Conservation (phyloP, 2,113 vertebrate genomes). For the Alligator sinensis region DNA sequence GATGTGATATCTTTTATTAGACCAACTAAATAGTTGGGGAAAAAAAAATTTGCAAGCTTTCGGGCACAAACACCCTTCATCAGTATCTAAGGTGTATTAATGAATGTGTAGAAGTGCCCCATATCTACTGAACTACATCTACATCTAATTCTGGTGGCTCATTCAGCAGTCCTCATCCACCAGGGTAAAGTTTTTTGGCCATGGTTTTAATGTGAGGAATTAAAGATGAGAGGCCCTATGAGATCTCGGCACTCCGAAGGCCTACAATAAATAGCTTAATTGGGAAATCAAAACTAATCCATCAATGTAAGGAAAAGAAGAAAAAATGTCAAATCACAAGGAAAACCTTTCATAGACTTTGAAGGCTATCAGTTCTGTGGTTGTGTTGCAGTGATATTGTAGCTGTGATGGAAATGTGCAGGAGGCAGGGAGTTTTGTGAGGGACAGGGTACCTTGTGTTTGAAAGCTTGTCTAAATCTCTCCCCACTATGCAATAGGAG, state of each 20-base stretch:
- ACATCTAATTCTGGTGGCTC: slow-evolving; percentile 14
- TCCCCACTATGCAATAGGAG: too few relatives aligned
- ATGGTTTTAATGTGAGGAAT: not conserved
- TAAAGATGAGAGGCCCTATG: not conserved
- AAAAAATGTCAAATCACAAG: not conserved
- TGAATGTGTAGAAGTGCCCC: too few relatives aligned
- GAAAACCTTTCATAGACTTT: not conserved
- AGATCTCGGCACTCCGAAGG: slow-evolving; percentile 16
- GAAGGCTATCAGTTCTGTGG: not conserved
- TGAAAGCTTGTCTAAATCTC: too few relatives aligned
- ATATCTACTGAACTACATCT: not conserved
- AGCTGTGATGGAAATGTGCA: too few relatives aligned
- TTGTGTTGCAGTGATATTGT: too few relatives aligned
- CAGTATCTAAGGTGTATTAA: too few relatives aligned
- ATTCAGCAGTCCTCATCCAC: not conserved
- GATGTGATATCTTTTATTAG: too few relatives aligned
- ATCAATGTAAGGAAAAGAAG: rapidly evolving
- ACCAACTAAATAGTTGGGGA: too few relatives aligned
- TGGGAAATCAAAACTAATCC: not conserved
- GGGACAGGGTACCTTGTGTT: too few relatives aligned
- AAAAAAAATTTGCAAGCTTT: too few relatives aligned
- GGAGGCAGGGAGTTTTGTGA: too few relatives aligned
- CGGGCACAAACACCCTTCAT: too few relatives aligned
- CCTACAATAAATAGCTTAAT: not conserved
- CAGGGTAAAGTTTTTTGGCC: not conserved